These are phyloP conservation scores for Dasyprocta punctata DNA, from an alignment of 2,113 vertebrate genomes.

Conservation along the genomic window DNA sequence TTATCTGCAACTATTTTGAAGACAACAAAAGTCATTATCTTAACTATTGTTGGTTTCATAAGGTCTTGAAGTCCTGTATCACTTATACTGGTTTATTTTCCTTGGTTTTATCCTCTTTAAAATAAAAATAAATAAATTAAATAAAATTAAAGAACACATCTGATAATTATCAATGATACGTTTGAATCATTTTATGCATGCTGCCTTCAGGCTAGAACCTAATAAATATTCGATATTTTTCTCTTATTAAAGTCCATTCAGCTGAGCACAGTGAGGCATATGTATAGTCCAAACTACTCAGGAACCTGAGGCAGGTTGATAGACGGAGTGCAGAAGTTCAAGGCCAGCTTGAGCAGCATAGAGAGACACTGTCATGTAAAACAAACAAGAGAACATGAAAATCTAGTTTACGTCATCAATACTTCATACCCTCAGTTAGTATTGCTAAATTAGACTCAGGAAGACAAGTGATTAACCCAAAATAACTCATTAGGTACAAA, in stretches of 20 bases:
- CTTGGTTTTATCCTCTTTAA: too few relatives aligned
- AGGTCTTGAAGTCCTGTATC: too few relatives aligned
- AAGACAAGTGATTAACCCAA: background rate
- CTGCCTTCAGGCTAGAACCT: background rate
- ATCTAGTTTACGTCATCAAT: background rate
- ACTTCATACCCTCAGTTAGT: background rate
- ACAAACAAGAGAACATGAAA: background rate
- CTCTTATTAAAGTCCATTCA: background rate
- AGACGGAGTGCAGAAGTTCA: background rate
- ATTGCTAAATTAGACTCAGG: background rate
- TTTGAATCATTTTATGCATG: background rate
- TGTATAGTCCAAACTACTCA: background rate
- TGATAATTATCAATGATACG: background rate
- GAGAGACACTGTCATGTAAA: background rate
- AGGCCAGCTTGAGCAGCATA: background rate
- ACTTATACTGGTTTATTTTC: too few relatives aligned
- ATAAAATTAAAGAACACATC: too few relatives aligned
- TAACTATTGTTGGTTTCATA: too few relatives aligned
- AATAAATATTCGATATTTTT: background rate
- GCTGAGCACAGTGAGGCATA: background rate
- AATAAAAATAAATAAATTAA: too few relatives aligned
- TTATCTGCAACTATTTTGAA: too few relatives aligned
- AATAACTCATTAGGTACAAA: too few relatives aligned
- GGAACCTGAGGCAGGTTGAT: background rate
- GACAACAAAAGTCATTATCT: too few relatives aligned